Evolutionary conservation across 2,797 vertebrate species (phyloP).

Genomic region (Coregonus sp.): DNA sequence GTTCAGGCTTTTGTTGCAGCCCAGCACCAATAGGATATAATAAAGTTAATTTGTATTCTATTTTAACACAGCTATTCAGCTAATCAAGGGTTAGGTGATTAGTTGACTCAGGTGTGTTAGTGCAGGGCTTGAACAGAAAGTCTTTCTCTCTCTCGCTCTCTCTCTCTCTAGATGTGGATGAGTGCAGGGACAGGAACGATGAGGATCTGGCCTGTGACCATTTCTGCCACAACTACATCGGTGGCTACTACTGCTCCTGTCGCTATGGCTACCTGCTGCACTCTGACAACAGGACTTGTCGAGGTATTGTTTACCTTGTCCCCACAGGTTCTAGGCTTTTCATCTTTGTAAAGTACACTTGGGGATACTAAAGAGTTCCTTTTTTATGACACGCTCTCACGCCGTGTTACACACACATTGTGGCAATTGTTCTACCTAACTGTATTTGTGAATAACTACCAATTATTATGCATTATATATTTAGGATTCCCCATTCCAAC

Average conservation of each 20-base stretch:
- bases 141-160: not conserved
- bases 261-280: constrained; percentile 93
- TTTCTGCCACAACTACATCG: constrained; percentile 94
- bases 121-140: not conserved
- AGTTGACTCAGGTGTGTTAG: not conserved
- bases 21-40: too few species aligned
- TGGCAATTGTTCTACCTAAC: not conserved
- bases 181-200: constrained; percentile 82
- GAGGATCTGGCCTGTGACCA: constrained; percentile 90
- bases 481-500: not conserved
- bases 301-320: constrained; percentile 72
- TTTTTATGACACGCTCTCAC: too few species aligned
- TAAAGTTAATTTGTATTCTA: not conserved
- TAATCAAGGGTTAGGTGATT: not conserved
- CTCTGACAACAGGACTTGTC: constrained; percentile 91
- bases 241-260: constrained; percentile 96
- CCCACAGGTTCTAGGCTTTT: not conserved
- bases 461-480: too few species aligned
- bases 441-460: not conserved
- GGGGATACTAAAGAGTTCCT: too few species aligned
- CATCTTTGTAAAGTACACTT: too few species aligned
- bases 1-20: too few species aligned
- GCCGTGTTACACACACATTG: too few species aligned
- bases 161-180: constrained; percentile 83
- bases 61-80: not conserved